Conservation (phyloP, 2,113 vertebrate species). For the Jaculus jaculus region DNA sequence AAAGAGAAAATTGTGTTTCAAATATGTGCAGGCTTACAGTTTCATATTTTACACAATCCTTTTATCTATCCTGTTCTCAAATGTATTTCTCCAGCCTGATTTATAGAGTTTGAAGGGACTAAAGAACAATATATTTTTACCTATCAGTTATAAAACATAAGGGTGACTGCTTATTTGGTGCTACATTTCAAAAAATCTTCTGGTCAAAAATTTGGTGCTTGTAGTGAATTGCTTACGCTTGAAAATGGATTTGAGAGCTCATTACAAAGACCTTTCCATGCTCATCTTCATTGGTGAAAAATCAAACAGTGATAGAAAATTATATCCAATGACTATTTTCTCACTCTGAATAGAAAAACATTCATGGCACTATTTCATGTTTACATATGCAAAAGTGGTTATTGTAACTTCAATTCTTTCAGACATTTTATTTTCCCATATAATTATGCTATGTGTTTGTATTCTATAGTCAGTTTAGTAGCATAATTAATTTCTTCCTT, state of each 20-base stretch:
- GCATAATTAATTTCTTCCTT: neutral
- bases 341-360: constrained; percentile 38
- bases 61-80: neutral
- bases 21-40: neutral
- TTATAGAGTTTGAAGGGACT: neutral
- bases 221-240: constrained; percentile 14
- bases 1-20: neutral
- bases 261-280: constrained; percentile 10
- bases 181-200: neutral
- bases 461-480: neutral
- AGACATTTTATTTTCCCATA: neutral
- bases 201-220: neutral
- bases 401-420: neutral
- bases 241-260: constrained; percentile 24
- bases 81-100: constrained; percentile 9
- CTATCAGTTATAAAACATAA: constrained; percentile 37
- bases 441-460: neutral
- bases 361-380: neutral
- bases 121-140: neutral
- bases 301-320: constrained; percentile 18
- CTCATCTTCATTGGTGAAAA: constrained; percentile 23
- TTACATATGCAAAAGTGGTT: neutral
- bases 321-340: constrained; percentile 10
- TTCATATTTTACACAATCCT: neutral
- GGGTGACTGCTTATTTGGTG: neutral